These are phyloP conservation scores for Oreochromis spilurus DNA, from an alignment of 2,113 vertebrate species.

Conservation along the genomic window DNA sequence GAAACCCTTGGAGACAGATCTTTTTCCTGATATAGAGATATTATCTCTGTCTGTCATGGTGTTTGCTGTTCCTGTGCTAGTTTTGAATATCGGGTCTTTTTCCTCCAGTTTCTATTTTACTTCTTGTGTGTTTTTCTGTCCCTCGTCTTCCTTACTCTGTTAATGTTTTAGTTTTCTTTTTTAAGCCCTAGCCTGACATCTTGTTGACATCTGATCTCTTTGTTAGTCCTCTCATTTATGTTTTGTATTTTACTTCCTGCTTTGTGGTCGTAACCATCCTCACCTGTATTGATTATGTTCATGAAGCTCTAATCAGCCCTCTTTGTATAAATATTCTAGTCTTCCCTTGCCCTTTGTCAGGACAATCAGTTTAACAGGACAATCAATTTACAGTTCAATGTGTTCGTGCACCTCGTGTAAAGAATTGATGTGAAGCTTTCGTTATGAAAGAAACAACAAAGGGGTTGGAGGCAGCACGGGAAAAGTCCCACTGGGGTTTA, in stretches of 20 bases:
- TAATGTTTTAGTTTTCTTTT: not conserved
- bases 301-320: not conserved
- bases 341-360: not conserved
- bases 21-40: not conserved
- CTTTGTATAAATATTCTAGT: not conserved
- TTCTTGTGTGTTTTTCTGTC: not conserved
- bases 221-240: not conserved
- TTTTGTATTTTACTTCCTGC: not conserved
- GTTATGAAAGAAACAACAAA: not conserved
- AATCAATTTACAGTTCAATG: not conserved
- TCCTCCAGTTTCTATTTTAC: not conserved
- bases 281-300: not conserved
- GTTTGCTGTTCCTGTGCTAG: not conserved
- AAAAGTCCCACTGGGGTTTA: too few relatives aligned
- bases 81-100: not conserved
- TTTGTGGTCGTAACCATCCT: not conserved
- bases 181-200: not conserved
- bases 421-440: not conserved
- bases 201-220: not conserved
- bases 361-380: not conserved
- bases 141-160: not conserved
- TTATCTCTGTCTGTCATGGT: not conserved
- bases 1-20: not conserved
- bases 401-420: not conserved
- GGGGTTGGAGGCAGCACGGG: too few relatives aligned